Evolutionary conservation across 2,888 invertebrate genomes (phyloP), one percentile per base, ranked within the genome.

Genomic region (Smittia aterrima): DNA sequence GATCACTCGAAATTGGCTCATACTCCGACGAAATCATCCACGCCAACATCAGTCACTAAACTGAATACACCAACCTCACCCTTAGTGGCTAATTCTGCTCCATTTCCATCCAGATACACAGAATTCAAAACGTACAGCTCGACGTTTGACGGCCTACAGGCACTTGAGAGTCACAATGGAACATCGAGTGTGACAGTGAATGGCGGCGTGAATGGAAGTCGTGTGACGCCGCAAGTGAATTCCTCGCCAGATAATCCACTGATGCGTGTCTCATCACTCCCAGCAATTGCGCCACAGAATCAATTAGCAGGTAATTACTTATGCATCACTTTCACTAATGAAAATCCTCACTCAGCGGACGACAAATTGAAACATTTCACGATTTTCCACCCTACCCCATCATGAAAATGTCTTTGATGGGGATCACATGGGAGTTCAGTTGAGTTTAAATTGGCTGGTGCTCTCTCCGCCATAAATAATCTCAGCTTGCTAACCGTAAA

Each of bases 101-200:
- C 64, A 38, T 70, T 74, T 24, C 75, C 76, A 66, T 74, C 76
- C 41, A 76, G 75, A 68, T 76, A 77, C 74, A 67, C 76, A 16
- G 77, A 77, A 24, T 76, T 76, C 73, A 76, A 76, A 64, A 75
- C 75, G 11, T 77, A 76, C 58, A 75, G 76, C 47, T 75, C 76
- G 40, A 76, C 74, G 54, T 75, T 72, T 64, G 75, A 76, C 68
- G 76, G 75, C 20, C 68, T 75, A 1, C 75, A 76, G 67, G 74
- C 75, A 68, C 75, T 70, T 24, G 75, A 75, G n/a, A 74, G 40
- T 58, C 74, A 38, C 70, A 58, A 70, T 53, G 67, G 22, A 22
- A 66, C 13, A 64, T 64, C 68, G 40, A 75, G 38, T 75, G 75
- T 75, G 75, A 75, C 32, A 11, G 53, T 66, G 9, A 75, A 66